Percentiles rank a stretch among this genome's conserved stretches.
Conservation (phyloP, 2,797 vertebrate genomes). For the Spinus olivaceus region DNA sequence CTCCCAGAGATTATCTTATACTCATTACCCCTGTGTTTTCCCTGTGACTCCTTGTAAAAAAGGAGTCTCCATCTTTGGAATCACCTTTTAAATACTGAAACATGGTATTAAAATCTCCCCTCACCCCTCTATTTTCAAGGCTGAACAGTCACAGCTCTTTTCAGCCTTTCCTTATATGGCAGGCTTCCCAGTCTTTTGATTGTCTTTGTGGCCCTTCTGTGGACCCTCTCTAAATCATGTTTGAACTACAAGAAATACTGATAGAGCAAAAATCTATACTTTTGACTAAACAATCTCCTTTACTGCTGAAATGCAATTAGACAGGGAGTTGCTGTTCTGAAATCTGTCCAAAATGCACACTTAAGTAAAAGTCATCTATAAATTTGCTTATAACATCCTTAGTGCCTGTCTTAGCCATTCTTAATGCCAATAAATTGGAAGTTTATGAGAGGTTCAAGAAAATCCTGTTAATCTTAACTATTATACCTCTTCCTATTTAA, state of each 20-base stretch:
- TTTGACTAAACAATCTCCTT: background rate
- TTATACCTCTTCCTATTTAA: background rate
- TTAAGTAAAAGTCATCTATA: background rate
- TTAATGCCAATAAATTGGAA: background rate
- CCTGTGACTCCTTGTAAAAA: background rate
- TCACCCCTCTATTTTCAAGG: background rate
- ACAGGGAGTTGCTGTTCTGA: background rate
- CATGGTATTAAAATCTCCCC: background rate
- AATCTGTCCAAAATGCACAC: background rate
- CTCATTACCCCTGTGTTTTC: background rate
- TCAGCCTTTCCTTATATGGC: background rate
- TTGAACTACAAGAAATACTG: background rate
- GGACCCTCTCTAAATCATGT: background rate
- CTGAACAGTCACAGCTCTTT: background rate
- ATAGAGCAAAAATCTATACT: background rate
- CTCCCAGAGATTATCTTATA: background rate
- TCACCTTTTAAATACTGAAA: background rate
- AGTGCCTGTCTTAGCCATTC: background rate
- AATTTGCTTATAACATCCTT: background rate
- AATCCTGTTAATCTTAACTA: background rate
- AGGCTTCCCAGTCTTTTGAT: background rate
- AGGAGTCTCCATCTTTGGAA: background rate
- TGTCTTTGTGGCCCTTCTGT: background rate
- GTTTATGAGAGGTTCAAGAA: background rate
- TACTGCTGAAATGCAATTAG: background rate